Evolutionary conservation across 2,888 invertebrate species (phyloP).

Genomic region (Tetranychus piercei): DNA sequence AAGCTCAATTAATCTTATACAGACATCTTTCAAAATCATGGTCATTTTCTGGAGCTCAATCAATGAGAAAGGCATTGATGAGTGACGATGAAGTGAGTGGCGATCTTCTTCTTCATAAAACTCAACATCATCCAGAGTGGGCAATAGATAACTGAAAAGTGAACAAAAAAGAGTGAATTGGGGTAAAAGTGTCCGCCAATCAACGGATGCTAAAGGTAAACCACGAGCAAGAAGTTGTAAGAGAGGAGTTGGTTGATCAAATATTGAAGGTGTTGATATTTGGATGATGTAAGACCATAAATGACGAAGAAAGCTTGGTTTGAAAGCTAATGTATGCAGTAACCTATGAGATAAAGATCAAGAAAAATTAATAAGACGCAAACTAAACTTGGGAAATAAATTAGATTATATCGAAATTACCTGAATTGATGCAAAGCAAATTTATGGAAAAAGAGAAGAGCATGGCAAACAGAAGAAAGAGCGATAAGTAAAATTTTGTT

Average conservation of each 20-base stretch:
- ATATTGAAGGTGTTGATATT: conserved; percentile 37
- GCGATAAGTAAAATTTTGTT: conserved; percentile 42
- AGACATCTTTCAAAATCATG: conserved; percentile 54
- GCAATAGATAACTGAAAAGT: conserved; percentile 55
- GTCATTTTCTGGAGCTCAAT: conserved; percentile 52
- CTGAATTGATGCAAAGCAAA: conserved; percentile 59
- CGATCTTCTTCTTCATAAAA: conserved; percentile 40
- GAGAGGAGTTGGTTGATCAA: conserved; percentile 38
- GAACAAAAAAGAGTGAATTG: conserved; percentile 65
- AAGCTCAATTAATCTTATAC: conserved; percentile 62
- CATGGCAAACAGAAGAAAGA: conserved; percentile 60
- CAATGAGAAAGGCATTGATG: conserved; percentile 51
- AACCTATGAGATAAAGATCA: conserved; percentile 37
- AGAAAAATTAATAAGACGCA: neutral
- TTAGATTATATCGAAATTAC: conserved; percentile 3
- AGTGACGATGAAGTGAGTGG: neutral
- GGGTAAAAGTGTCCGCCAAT: conserved; percentile 51
- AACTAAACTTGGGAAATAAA: too few species aligned
- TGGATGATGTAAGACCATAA: conserved; percentile 45
- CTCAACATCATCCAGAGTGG: conserved; percentile 67
- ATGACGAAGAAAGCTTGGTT: conserved; percentile 53
- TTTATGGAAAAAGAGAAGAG: conserved; percentile 58
- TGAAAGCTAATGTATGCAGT: conserved; percentile 59
- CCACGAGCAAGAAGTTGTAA: conserved; percentile 50
- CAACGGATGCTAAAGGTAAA: conserved; percentile 41